These are phyloP conservation scores for Cheilosia grossa DNA, from an alignment of 2,888 invertebrate genomes.

Conservation along the genomic window DNA sequence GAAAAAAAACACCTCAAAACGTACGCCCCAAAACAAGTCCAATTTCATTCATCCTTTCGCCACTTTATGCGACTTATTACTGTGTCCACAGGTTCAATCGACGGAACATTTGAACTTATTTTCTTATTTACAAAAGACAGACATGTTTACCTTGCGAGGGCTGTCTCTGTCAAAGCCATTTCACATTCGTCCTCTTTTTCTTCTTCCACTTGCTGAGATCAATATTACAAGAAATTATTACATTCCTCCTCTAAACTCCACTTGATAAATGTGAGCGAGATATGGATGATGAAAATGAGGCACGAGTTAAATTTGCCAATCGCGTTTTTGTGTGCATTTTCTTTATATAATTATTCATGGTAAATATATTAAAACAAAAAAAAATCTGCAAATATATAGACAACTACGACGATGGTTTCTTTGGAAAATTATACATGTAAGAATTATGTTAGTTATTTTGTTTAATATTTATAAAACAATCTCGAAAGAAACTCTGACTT, in stretches of 20 bases:
- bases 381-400: slow-evolving; percentile 52
- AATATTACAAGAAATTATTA: slow-evolving; percentile 54
- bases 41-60: too few relatives aligned
- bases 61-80: too few relatives aligned
- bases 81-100: too few relatives aligned
- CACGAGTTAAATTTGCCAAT: slow-evolving; percentile 7
- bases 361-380: slow-evolving; percentile 51
- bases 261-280: slow-evolving; percentile 1
- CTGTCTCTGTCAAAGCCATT: slow-evolving; percentile 29
- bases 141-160: too few relatives aligned
- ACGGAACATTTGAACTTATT: too few relatives aligned
- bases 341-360: slow-evolving; percentile 12
- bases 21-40: too few relatives aligned
- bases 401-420: slow-evolving; percentile 58
- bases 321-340: slow-evolving; percentile 21
- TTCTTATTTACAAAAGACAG: too few relatives aligned
- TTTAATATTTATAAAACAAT: slow-evolving; percentile 5
- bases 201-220: slow-evolving; percentile 57
- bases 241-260: slow-evolving; percentile 7
- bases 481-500: slow-evolving; percentile 42
- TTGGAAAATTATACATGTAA: slow-evolving; percentile 65
- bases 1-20: too few relatives aligned
- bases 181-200: neutral
- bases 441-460: slow-evolving; percentile 30
- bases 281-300: slow-evolving; percentile 23